Evolutionary conservation across 1,140 invertebrate genomes (phyloP).

Genomic region (Ylistrum balloti): DNA sequence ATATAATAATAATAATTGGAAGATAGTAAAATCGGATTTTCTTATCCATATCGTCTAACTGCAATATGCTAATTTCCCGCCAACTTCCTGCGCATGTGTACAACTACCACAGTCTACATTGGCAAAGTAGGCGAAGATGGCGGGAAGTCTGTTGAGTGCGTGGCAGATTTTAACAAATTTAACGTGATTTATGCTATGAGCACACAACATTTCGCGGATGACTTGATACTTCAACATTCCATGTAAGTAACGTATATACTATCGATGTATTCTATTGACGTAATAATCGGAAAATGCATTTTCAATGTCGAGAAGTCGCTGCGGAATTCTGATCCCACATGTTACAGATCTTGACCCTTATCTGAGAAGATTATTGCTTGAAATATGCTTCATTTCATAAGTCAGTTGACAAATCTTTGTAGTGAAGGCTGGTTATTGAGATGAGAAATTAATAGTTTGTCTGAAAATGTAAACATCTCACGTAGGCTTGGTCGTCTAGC

Average conservation of each 20-base stretch:
- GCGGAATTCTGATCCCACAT: conserved; percentile 32
- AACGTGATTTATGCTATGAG: background rate
- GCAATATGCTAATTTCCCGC: conserved; percentile 43
- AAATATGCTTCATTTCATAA: background rate
- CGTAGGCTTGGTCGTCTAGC: background rate
- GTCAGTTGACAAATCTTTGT: background rate
- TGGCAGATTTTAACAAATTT: conserved; percentile 43
- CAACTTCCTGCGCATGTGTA: conserved; percentile 43
- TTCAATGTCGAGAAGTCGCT: background rate
- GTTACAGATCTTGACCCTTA: conserved; percentile 8
- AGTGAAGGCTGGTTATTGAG: too few species aligned
- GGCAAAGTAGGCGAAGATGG: conserved; percentile 42
- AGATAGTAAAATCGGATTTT: too few species aligned
- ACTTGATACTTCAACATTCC: conserved; percentile 25
- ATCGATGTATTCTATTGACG: background rate
- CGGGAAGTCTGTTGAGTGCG: conserved; percentile 47
- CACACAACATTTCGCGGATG: background rate
- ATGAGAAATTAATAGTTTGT: too few species aligned
- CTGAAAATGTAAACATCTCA: background rate
- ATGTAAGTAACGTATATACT: background rate
- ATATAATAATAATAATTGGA: too few species aligned
- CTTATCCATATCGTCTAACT: too few species aligned
- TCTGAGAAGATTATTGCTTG: background rate
- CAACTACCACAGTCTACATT: background rate
- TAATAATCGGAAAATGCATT: background rate